phyloP scores from a whole-genome alignment of 2,888 invertebrate genomes.

The Stenodera caucasica region DNA sequence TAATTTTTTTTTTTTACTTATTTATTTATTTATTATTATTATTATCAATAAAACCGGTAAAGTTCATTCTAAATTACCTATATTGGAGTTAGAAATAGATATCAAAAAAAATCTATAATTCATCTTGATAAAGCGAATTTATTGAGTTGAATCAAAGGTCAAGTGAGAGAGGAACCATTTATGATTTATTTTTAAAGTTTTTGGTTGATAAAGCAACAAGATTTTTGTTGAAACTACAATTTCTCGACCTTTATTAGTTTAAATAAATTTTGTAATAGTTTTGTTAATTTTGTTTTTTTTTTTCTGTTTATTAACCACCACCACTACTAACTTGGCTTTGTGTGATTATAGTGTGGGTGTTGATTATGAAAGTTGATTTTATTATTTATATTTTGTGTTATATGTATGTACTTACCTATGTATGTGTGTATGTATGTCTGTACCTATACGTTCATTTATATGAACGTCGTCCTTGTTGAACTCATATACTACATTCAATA shows the following conservation, averaged over 20 bases:
- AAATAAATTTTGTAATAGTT: no score
- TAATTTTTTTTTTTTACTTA: neutral
- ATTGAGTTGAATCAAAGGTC: neutral
- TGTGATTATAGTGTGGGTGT: constrained; percentile 12
- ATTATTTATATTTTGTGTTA: constrained; percentile 13
- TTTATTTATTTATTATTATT: no score
- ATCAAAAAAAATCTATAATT: neutral
- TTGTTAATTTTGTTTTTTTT: no score
- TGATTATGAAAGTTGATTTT: constrained; percentile 17
- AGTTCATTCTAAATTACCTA: no score
- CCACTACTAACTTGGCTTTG: no score
- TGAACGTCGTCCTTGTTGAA: constrained; percentile 20
- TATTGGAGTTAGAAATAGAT: no score
- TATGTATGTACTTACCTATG: no score
- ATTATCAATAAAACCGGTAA: no score
- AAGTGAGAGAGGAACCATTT: neutral
- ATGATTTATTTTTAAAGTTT: neutral
- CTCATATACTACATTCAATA: constrained; percentile 24
- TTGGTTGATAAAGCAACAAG: no score
- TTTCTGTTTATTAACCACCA: no score
- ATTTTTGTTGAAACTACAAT: neutral
- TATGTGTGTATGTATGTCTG: no score
- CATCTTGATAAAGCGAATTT: neutral
- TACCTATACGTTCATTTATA: constrained; percentile 18
- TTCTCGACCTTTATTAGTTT: constrained; percentile 3